phyloP scores from a whole-genome alignment of 2,797 vertebrate genomes.

The Crenichthys baileyi region DNA sequence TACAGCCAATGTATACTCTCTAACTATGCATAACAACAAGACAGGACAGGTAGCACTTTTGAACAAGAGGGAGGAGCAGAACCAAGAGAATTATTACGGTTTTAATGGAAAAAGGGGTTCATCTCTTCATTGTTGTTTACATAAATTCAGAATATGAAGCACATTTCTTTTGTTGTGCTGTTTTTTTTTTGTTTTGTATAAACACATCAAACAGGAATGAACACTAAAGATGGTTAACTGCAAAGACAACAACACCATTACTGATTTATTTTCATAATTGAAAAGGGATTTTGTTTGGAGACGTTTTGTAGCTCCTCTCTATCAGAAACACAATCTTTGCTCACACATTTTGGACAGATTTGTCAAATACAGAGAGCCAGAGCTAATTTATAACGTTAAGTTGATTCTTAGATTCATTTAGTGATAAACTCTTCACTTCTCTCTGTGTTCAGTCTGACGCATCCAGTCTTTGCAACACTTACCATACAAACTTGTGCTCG shows the following conservation, averaged over 20 bases:
- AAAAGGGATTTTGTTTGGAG: slow-evolving; percentile 9
- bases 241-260: not conserved
- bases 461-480: slow-evolving; percentile 6
- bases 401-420: slow-evolving; percentile 17
- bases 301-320: not conserved
- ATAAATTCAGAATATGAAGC: not conserved
- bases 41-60: not conserved
- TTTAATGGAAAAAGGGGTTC: too few species aligned
- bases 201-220: not conserved
- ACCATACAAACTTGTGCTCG: slow-evolving; percentile 5
- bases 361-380: slow-evolving; percentile 1
- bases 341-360: slow-evolving; percentile 8
- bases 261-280: not conserved
- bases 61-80: not conserved
- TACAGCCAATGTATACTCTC: not conserved
- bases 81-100: not conserved
- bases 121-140: not conserved
- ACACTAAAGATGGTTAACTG: not conserved
- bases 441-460: slow-evolving; percentile 18
- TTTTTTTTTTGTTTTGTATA: not conserved
- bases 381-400: slow-evolving; percentile 6
- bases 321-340: not conserved
- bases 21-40: not conserved
- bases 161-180: not conserved
- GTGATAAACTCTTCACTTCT: slow-evolving; percentile 28